A percentile compares a stretch with the other conserved stretches of the same genome.
Evolutionary conservation across 2,888 invertebrate genomes (phyloP).

Genomic region (Hyposoter dolosus): DNA sequence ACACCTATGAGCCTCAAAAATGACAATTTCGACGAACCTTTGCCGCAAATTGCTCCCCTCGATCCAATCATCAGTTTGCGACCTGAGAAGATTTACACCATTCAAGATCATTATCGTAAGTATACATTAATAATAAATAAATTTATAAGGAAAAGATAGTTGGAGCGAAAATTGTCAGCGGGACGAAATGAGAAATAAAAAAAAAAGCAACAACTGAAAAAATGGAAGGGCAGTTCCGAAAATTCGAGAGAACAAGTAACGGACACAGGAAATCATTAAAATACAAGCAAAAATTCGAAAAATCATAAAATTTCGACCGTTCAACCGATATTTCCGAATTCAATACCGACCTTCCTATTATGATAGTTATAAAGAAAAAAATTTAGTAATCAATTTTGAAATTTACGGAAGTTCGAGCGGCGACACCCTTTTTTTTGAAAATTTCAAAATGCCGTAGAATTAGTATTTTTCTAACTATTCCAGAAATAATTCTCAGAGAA

Average conservation of each 20-base stretch:
- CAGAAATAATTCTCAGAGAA: no score
- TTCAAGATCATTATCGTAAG: slow-evolving; percentile 90
- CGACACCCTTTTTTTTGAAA: no score
- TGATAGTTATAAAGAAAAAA: no score
- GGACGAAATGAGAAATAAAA: neutral
- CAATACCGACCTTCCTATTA: no score
- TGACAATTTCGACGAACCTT: slow-evolving; percentile 85
- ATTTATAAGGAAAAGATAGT: neutral
- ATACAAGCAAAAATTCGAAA: no score
- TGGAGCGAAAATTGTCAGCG: neutral
- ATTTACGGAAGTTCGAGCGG: no score
- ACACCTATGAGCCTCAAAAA: slow-evolving; percentile 85
- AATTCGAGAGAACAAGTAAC: neutral
- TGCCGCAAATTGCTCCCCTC: slow-evolving; percentile 92
- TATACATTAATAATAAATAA: slow-evolving; percentile 73
- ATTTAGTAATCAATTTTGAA: no score
- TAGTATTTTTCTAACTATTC: no score
- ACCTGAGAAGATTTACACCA: slow-evolving; percentile 88
- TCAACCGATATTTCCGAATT: no score
- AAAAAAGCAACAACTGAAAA: neutral
- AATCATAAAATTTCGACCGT: no score
- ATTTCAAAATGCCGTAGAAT: no score
- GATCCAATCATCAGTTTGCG: slow-evolving; percentile 90
- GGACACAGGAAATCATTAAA: neutral
- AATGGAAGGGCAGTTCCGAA: neutral